Evolutionary conservation across 2,888 invertebrate genomes (phyloP).

Genomic region (Microctonus hyperodae): DNA sequence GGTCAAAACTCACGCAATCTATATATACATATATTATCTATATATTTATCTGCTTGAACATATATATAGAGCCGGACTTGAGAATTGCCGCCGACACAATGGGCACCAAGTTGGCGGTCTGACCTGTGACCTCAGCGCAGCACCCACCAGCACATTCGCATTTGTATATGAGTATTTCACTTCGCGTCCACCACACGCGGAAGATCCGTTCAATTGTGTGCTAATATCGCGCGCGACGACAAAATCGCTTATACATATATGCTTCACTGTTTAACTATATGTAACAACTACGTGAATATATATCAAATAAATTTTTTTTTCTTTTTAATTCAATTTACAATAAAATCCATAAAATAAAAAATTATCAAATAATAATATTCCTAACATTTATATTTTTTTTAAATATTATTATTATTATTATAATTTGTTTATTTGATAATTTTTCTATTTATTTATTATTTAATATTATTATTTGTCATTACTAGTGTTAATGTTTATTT

Average conservation of each 20-base stretch:
- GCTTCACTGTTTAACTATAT: conserved; percentile 11
- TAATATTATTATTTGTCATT: too few species aligned
- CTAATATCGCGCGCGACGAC: conserved; percentile 52
- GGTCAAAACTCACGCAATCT: conserved; percentile 23
- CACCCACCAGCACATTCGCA: conserved; percentile 42
- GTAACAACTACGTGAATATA: conserved; percentile 21
- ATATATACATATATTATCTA: conserved; percentile 2
- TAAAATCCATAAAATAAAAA: too few species aligned
- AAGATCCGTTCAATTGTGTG: conserved; percentile 61
- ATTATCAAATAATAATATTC: too few species aligned
- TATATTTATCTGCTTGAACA: conserved; percentile 2
- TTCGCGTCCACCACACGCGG: conserved; percentile 23
- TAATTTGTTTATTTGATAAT: too few species aligned
- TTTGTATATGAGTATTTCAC: conserved; percentile 45
- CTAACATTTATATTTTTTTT: too few species aligned
- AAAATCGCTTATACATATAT: neutral
- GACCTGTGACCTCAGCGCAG: conserved; percentile 57
- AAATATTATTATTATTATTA: neutral
- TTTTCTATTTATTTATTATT: neutral
- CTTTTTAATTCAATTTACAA: conserved; percentile 2
- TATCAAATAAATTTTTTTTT: conserved; percentile 20
- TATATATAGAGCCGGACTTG: conserved; percentile 41
- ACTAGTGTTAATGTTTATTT: too few species aligned
- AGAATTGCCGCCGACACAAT: conserved; percentile 59
- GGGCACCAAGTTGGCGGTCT: conserved; percentile 60